Conservation (phyloP, 2,113 vertebrate species). For the Mus musculus region DNA sequence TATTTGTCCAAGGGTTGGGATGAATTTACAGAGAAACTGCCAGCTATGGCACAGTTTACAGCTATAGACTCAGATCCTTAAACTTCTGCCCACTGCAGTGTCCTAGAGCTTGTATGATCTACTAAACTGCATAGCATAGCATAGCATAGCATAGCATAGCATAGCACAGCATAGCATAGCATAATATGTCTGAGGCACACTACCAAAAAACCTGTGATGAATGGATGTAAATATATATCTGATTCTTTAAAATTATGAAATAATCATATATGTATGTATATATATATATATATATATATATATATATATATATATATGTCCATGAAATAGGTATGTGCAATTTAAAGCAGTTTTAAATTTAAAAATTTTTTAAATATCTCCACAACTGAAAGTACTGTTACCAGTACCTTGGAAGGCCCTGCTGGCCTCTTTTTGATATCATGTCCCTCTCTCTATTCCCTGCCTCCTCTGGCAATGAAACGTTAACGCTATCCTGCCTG, state of each 20-base stretch:
- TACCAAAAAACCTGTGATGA: conserved; percentile 15
- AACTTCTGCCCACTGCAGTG: neutral
- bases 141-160: neutral
- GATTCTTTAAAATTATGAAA: conserved; percentile 28
- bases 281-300: neutral
- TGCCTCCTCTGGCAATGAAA: neutral
- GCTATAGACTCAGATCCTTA: neutral
- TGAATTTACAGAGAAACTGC: neutral
- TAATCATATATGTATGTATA: neutral
- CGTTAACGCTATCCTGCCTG: neutral
- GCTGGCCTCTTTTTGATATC: neutral
- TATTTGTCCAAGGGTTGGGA: neutral
- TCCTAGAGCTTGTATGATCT: conserved; percentile 6
- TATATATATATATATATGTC: neutral
- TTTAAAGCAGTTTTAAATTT: neutral
- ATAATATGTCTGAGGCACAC: neutral
- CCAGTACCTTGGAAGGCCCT: neutral
- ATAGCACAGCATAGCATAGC: neutral
- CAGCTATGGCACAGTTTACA: neutral
- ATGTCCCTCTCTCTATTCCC: neutral
- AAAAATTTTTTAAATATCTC: neutral
- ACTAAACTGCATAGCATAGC: neutral
- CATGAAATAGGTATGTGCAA: neutral
- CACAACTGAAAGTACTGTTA: neutral
- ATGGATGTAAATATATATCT: neutral